Evolutionary conservation across 2,113 vertebrate species (phyloP), one percentile per base, ranked within the genome.

Genomic region (Aegotheles bennettii): DNA sequence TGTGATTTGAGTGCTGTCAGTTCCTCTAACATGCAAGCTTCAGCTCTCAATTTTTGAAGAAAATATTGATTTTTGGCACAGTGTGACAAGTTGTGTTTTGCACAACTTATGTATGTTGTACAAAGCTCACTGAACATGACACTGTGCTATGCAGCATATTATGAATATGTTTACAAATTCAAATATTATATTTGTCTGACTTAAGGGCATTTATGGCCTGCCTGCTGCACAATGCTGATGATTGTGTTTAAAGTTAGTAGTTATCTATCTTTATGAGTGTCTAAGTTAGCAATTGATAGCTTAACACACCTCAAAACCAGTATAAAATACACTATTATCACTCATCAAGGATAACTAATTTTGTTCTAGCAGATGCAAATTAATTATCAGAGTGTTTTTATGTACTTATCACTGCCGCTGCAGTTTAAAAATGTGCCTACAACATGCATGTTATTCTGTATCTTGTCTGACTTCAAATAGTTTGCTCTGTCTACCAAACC

Each of bases 381-480:
- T 54, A 35, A 70, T 73, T 1, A 4, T 71, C 1, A 4, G 15
- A 45, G 43, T 10, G 1, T 0, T 3, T 68, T 47, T 31, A 21
- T 59, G 12, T 28, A 3, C 36, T 65, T 84, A 38, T n/a, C 28
- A 31, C 26, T 51, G 56, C 29, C 56, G 40, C 5, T 67, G 7
- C 45, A 43, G 7, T 36, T 78, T 38, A 35, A 43, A 61, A 69
- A 57, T 16, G 13, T 77, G 16, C 20, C 53, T 73, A 31, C 31
- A 47, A 87, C 92, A 75, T 50, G 42, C 10, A 24, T 40, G 4
- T 78, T 81, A 16, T 42, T 84, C n/a, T 6, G 59, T 54, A 20
- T 75, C 60, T 74, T 47, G 19, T 48, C 18, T n/a, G 82, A 25
- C 64, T 93, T 81, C 54, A 42, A 67, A 54, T 48, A 31, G 42